Base-by-base conservation (phyloP, 2,797 vertebrate genomes). In the Arnoldichthys spilopterus region DNA sequence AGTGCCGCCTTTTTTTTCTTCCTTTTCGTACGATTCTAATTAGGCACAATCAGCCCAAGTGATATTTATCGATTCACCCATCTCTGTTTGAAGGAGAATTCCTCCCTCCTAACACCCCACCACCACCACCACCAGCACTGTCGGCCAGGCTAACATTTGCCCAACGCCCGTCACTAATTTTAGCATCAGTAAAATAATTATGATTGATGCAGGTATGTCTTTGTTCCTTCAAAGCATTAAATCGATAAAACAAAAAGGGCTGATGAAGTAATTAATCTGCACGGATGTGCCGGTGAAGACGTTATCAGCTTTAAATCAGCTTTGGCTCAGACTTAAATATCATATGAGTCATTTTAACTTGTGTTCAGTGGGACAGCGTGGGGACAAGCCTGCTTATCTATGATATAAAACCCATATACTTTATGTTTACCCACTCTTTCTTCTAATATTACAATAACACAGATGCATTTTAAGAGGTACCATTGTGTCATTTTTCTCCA, bases 41-140 rank as follows among this genome's bases (percentile, higher is more conserved):
- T 92, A 92, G 87, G 88, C 87, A 87, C 90, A 92, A 93, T 93
- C 91, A 92, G 86, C 76, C 77, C 6, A 84, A 93, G 91, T 89
- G 91, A 93, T 93, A 93, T 92, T 92, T 91, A 93, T 94, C 85
- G 88, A 92, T 93, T 91, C 87, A 85, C 83, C 84, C 88, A 82
- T 84, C 69, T 86, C 79, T 78, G 43, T 85, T 78, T 86, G 85
- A 91, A 91, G 88, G 87, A 91, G 89, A 89, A 83, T 59, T 77
- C 63, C 83, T 88, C 86, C 75, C 77, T 54, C 64, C 82, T 22
- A 37, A 1, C 11, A 4, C 34, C 64, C 82, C 28, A 37, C 1
- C 11, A 4, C 34, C n/a, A 22, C 37, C n/a, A 20, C 34, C 18
- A 2, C 32, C 4, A 9, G 20, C 22, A 9, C 64, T 24, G 62